Percentiles rank a stretch among this genome's conserved stretches.
These are phyloP conservation scores for Emesis russula DNA, from an alignment of 2,888 invertebrate species.

Conservation along the genomic window DNA sequence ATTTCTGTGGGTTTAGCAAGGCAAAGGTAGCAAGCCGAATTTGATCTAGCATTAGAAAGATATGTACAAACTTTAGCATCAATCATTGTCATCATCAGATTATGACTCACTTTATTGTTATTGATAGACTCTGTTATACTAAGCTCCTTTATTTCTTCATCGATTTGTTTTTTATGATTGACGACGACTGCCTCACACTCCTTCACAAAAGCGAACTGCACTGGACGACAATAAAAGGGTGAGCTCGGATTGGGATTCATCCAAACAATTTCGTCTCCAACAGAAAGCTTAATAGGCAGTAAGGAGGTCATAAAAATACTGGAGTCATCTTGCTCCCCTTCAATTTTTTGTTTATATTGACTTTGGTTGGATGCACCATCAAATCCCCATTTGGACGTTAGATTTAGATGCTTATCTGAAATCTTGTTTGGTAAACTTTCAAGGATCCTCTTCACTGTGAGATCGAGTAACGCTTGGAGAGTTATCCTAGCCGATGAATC, in stretches of 20 bases:
- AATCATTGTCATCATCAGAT: constrained; percentile 23
- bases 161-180: background rate
- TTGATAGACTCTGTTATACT: background rate
- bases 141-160: background rate
- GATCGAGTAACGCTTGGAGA: constrained; percentile 23
- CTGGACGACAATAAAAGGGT: background rate
- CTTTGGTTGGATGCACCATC: constrained; percentile 13
- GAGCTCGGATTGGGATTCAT: background rate
- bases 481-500: constrained; percentile 6
- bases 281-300: background rate
- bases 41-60: too few species aligned
- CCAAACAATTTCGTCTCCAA: background rate
- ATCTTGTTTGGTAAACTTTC: background rate
- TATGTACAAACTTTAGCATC: too few species aligned
- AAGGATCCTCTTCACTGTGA: constrained; percentile 10
- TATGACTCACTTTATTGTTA: background rate
- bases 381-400: constrained; percentile 20
- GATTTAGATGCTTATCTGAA: background rate
- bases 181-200: constrained; percentile 6
- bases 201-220: constrained; percentile 8
- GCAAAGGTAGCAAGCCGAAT: too few species aligned
- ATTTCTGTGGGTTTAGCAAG: too few species aligned
- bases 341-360: constrained; percentile 2
- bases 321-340: background rate
- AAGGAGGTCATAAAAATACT: background rate